phyloP scores from a whole-genome alignment of 2,888 invertebrate genomes.

The Archaeoteleia sp. region DNA sequence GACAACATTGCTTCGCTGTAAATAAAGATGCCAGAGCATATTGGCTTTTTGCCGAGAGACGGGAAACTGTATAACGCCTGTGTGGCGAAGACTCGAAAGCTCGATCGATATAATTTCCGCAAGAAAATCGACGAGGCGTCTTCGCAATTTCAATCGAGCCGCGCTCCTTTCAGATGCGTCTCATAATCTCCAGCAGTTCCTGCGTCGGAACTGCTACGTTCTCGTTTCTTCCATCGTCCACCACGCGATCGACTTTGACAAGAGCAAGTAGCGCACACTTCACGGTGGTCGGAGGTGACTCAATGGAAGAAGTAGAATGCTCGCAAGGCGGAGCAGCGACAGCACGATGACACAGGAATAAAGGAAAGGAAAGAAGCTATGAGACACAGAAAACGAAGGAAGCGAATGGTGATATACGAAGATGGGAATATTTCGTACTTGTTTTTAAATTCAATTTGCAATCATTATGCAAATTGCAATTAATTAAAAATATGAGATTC shows the following conservation, averaged over 20 bases:
- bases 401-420: too few relatives aligned
- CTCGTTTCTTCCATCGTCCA: constrained; percentile 9
- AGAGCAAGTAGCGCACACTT: constrained; percentile 30
- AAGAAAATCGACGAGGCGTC: constrained; percentile 32
- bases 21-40: constrained; percentile 8
- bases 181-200: constrained; percentile 1
- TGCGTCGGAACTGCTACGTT: constrained; percentile 2
- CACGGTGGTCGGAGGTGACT: constrained; percentile 20
- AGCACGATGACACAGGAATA: constrained; percentile 1
- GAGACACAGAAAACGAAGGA: too few relatives aligned
- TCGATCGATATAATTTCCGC: constrained; percentile 31
- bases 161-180: constrained; percentile 19
- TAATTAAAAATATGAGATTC: too few relatives aligned
- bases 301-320: constrained; percentile 2
- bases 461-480: too few relatives aligned
- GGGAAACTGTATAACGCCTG: constrained; percentile 17
- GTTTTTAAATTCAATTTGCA: too few relatives aligned
- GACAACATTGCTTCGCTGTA: background rate
- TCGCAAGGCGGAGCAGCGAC: background rate
- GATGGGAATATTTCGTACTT: too few relatives aligned
- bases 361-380: too few relatives aligned
- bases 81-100: constrained; percentile 29
- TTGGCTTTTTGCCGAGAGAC: constrained; percentile 51
- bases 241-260: constrained; percentile 20
- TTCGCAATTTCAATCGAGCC: constrained; percentile 27